phyloP scores from a whole-genome alignment of 1,140 invertebrate genomes.

The Drosophila erecta region DNA sequence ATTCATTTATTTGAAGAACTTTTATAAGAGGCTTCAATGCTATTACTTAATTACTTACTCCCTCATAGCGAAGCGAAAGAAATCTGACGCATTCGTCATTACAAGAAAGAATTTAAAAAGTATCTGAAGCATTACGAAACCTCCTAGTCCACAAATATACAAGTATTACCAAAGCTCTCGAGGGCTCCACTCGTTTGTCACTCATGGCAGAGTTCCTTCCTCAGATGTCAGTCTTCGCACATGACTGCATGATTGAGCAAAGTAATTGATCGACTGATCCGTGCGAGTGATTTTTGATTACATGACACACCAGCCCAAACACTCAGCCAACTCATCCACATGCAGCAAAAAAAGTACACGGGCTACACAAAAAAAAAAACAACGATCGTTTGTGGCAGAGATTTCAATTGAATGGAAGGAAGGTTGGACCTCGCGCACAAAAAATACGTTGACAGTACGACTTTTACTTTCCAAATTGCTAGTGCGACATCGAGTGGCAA shows the following conservation, averaged over 20 bases:
- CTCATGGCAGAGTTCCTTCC: constrained; percentile 7
- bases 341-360: constrained; percentile 23
- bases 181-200: background rate
- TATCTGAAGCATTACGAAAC: constrained; percentile 27
- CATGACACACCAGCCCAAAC: constrained; percentile 52
- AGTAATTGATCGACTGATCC: constrained; percentile 78
- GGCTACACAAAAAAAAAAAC: constrained; percentile 29
- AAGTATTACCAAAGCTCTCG: constrained; percentile 1
- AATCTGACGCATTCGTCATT: background rate
- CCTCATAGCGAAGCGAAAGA: background rate
- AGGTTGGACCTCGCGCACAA: constrained; percentile 32
- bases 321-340: constrained; percentile 30
- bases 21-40: no score
- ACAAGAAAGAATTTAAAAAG: constrained; percentile 1
- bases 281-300: constrained; percentile 72
- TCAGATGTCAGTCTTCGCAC: constrained; percentile 20
- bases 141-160: background rate
- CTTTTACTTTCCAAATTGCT: constrained; percentile 76
- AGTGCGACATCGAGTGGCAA: constrained; percentile 43
- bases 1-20: no score
- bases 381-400: constrained; percentile 19
- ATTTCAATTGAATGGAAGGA: constrained; percentile 35
- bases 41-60: background rate
- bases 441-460: constrained; percentile 64
- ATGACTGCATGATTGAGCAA: constrained; percentile 72